Percentiles rank a stretch among this genome's conserved stretches.
phyloP scores from a whole-genome alignment of 2,113 vertebrate species.

The Calidris pygmaea region DNA sequence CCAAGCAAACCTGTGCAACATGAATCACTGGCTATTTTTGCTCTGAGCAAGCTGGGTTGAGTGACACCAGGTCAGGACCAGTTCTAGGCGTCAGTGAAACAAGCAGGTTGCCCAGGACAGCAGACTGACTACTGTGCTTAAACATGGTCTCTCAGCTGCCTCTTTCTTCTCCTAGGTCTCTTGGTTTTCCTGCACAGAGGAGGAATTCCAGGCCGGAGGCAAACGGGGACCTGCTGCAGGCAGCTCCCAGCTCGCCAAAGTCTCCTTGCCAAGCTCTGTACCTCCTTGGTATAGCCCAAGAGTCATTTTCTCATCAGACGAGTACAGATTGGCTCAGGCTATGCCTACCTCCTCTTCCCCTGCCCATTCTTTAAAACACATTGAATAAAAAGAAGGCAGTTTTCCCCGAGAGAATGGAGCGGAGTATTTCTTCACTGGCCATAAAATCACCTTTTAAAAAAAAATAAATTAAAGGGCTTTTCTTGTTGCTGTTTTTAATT shows the following conservation, averaged over 20 bases:
- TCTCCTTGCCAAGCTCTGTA: neutral
- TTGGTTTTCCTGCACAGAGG: neutral
- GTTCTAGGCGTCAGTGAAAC: neutral
- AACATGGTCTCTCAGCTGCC: neutral
- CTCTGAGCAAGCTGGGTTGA: neutral
- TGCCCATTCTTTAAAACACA: neutral
- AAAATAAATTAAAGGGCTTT: neutral
- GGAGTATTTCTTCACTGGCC: neutral
- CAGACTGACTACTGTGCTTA: accelerated
- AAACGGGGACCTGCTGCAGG: neutral
- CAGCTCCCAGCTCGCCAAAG: neutral
- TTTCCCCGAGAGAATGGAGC: neutral
- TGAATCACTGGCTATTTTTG: neutral
- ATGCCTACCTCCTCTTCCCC: neutral
- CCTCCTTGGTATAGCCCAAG: neutral
- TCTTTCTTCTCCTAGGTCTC: neutral
- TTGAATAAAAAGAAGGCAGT: neutral
- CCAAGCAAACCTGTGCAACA: neutral
- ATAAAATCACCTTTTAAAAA: neutral
- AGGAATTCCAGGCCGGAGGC: neutral
- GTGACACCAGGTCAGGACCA: neutral
- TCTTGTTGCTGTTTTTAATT: neutral
- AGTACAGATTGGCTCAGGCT: neutral
- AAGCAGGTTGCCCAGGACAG: neutral
- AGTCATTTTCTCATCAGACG: neutral